These are phyloP conservation scores for Bubalus kerabau DNA, from an alignment of 2,113 vertebrate species.

Conservation along the genomic window DNA sequence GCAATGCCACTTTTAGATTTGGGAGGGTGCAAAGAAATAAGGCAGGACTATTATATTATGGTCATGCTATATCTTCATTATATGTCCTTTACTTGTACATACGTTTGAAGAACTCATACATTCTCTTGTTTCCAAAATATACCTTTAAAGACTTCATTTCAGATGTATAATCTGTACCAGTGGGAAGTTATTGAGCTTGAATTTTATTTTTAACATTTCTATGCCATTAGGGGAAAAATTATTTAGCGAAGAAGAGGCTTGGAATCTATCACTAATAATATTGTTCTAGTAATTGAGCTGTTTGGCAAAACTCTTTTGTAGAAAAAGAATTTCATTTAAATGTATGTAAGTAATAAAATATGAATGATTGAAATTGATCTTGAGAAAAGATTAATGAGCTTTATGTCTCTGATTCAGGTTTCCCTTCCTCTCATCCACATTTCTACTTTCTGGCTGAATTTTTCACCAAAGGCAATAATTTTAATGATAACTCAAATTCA, in stretches of 20 bases:
- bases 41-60: not conserved
- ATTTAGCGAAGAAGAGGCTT: not conserved
- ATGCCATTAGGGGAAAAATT: not conserved
- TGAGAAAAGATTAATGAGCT: not conserved
- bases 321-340: not conserved
- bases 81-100: not conserved
- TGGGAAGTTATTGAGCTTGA: not conserved
- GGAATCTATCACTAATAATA: not conserved
- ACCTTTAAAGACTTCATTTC: not conserved
- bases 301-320: not conserved
- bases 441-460: not conserved
- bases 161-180: not conserved
- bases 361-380: not conserved
- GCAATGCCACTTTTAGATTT: constrained; percentile 59
- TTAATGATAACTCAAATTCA: not conserved
- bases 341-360: not conserved
- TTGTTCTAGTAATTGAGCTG: not conserved
- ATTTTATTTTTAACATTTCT: not conserved
- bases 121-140: not conserved
- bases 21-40: constrained; percentile 51
- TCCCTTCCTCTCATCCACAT: not conserved
- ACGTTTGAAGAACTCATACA: not conserved
- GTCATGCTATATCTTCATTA: not conserved
- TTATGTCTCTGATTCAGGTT: not conserved
- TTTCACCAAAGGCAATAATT: not conserved